Evolutionary conservation across 2,797 vertebrate genomes (phyloP), one percentile per base, ranked within the genome.

Genomic region (Pseudochirops corinnae): DNA sequence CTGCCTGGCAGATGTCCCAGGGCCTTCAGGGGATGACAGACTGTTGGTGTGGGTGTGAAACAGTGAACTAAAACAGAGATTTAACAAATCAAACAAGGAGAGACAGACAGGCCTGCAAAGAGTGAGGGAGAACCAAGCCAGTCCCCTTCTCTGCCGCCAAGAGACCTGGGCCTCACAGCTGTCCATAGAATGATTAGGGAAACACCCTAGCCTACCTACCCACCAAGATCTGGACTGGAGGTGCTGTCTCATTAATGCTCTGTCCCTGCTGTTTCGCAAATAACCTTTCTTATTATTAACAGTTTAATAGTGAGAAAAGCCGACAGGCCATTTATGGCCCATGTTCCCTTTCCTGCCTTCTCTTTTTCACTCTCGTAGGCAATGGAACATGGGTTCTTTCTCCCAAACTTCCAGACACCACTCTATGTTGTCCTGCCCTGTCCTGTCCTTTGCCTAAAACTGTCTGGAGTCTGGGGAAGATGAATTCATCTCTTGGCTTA

Each of bases 11-110:
- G 92, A 95, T 95, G 96, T 95, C 97, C 96, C 96, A 55, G 93
- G 94, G 95, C 97, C 93, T 97, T 93, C 91, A 0, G 92, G 82
- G 93, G 60, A 92, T 0, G 0, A 92, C 94, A 96, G 94, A 93
- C 94, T 94, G 96, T 96, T 90, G 56, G 55, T 74, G 93, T 91
- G 90, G 18, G 94, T 96, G 92, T 95, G 94, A 96, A 97, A 96
- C 93, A 95, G 90, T 60, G 90, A 97, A 91, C 93, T 93, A 90
- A 97, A 96, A 97, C 97, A 96, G 96, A 94, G 90, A 96, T 87
- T 96, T 95, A 95, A 92, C 92, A 96, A 95, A 96, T 95, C 95
- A 96, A 97, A 97, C 94, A 96, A 94, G 93, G 56, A 97, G 94
- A 93, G 55, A 55, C 62, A 5, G 10, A 90, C 92, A 93, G 90